Evolutionary conservation across 2,113 vertebrate species (phyloP).

Genomic region (Rhynchomys soricoides): DNA sequence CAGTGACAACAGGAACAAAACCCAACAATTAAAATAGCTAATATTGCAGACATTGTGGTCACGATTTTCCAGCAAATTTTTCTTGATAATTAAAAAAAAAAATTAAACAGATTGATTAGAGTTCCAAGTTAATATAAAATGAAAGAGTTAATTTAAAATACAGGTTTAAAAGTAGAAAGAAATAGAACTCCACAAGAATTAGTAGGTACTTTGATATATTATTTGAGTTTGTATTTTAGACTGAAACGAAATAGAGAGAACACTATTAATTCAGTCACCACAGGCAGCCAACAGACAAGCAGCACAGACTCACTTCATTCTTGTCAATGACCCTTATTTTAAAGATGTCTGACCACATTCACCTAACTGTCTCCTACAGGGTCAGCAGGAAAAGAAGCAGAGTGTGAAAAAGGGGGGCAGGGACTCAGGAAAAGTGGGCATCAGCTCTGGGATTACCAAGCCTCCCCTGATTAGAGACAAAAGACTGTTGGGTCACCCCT

Average conservation of each 20-base stretch:
- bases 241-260: not conserved
- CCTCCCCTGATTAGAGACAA: not conserved
- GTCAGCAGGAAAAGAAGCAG: not conserved
- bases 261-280: not conserved
- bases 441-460: not conserved
- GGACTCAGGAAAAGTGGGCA: not conserved
- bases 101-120: not conserved
- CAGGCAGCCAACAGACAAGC: not conserved
- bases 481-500: not conserved
- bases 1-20: not conserved
- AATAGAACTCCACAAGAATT: not conserved
- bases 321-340: too few relatives aligned
- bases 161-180: not conserved
- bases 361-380: not conserved
- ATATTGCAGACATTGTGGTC: not conserved
- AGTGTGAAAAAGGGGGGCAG: not conserved
- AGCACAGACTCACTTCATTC: too few relatives aligned
- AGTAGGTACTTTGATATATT: not conserved
- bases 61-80: not conserved
- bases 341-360: not conserved
- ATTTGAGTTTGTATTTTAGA: constrained; percentile 29
- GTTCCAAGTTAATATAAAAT: constrained; percentile 1
- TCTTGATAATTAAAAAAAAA: not conserved
- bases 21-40: not conserved
- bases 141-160: constrained; percentile 15